A percentile compares a stretch with the other conserved stretches of the same genome.
Evolutionary conservation across 2,888 invertebrate genomes (phyloP).

Genomic region (Parnassius glacialis): DNA sequence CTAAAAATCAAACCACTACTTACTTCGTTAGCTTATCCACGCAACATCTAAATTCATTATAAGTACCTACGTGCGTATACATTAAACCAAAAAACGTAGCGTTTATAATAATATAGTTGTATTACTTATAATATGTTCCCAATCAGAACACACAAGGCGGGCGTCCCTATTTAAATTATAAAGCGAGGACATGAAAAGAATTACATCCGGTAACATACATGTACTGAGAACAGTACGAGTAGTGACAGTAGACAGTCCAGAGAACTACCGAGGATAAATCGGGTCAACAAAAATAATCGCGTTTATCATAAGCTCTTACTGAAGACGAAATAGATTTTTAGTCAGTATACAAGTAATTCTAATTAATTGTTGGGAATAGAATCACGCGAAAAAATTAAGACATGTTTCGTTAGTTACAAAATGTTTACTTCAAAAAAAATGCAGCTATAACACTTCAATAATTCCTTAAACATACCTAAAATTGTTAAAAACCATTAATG

Average conservation of each 20-base stretch:
- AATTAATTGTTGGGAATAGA: too few relatives aligned
- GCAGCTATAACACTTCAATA: too few relatives aligned
- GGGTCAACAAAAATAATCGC: neutral
- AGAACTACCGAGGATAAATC: slow-evolving; percentile 11
- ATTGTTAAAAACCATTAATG: too few relatives aligned
- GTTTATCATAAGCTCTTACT: neutral
- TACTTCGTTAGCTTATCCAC: too few relatives aligned
- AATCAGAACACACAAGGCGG: slow-evolving; percentile 8
- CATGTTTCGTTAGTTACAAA: too few relatives aligned
- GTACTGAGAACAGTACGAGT: slow-evolving; percentile 1
- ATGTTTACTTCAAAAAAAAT: too few relatives aligned
- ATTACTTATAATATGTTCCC: slow-evolving; percentile 2
- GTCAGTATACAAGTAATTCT: neutral
- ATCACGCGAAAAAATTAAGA: too few relatives aligned
- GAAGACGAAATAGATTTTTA: neutral
- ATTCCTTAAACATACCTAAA: too few relatives aligned
- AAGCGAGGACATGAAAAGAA: slow-evolving; percentile 31
- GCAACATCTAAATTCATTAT: too few relatives aligned
- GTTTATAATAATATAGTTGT: neutral
- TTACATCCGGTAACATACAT: slow-evolving; percentile 33
- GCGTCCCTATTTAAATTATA: slow-evolving; percentile 32
- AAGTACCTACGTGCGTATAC: too few relatives aligned
- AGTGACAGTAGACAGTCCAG: neutral
- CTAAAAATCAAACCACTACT: too few relatives aligned
- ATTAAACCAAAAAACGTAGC: too few relatives aligned